These are phyloP conservation scores for Junco hyemalis DNA, from an alignment of 2,113 vertebrate species.

Conservation along the genomic window DNA sequence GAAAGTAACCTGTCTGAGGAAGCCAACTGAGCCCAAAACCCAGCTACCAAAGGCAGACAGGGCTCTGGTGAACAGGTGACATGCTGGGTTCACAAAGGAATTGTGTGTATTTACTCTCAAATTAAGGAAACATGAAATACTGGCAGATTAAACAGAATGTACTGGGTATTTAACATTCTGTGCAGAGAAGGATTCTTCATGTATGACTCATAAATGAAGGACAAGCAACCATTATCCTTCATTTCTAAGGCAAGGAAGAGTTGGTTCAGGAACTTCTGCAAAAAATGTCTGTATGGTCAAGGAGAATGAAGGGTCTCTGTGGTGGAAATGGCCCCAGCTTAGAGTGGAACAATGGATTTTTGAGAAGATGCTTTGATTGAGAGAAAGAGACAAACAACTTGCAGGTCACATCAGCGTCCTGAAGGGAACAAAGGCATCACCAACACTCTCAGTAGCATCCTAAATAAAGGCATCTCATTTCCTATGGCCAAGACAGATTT, in stretches of 20 bases:
- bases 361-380: neutral
- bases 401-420: neutral
- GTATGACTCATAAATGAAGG: neutral
- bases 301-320: neutral
- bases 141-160: neutral
- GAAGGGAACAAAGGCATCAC: neutral
- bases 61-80: neutral
- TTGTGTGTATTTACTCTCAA: neutral
- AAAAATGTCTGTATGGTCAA: neutral
- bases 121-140: neutral
- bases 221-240: neutral
- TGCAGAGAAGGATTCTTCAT: neutral
- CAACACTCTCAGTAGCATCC: slow-evolving; percentile 30
- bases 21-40: neutral
- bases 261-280: neutral
- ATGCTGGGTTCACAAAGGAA: neutral
- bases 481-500: slow-evolving; percentile 42
- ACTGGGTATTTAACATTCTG: neutral
- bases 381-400: neutral
- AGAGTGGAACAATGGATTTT: neutral
- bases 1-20: neutral
- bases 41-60: neutral
- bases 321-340: neutral
- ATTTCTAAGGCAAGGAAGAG: neutral
- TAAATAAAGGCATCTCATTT: slow-evolving; percentile 57